Conservation (phyloP, 1,140 invertebrate species). For the Cotesia glomerata region DNA sequence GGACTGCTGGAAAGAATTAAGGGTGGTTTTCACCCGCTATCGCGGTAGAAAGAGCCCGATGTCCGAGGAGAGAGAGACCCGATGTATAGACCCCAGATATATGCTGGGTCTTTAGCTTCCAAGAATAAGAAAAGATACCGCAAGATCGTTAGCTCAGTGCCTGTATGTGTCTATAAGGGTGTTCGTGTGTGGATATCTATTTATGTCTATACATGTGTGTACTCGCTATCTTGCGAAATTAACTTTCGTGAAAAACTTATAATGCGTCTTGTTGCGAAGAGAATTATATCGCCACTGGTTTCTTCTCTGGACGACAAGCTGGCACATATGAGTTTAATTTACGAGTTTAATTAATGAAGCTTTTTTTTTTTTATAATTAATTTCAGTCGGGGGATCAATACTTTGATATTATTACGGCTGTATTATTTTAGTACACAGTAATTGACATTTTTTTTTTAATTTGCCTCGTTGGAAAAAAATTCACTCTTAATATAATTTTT, state of each 20-base stretch:
- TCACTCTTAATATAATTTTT: too few species aligned
- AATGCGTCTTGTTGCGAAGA: conserved; percentile 50
- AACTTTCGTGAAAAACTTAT: conserved; percentile 53
- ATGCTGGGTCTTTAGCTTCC: background rate
- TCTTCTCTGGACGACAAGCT: conserved; percentile 19
- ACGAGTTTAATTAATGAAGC: conserved; percentile 14
- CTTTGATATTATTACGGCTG: too few species aligned
- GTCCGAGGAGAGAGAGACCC: background rate
- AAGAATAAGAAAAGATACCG: conserved; percentile 9
- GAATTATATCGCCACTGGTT: background rate
- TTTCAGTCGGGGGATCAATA: background rate
- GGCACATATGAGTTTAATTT: conserved; percentile 16
- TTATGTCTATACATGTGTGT: conserved; percentile 29
- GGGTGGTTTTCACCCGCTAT: background rate
- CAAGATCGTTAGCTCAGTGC: background rate
- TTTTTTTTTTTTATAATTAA: background rate
- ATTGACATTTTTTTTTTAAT: too few species aligned
- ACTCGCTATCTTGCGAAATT: conserved; percentile 43
- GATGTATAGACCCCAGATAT: background rate
- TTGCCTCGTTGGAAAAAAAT: too few species aligned
- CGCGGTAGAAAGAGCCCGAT: background rate
- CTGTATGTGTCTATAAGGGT: background rate
- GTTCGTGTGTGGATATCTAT: conserved; percentile 17
- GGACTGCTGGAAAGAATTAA: conserved; percentile 28
- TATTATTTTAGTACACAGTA: too few species aligned